Evolutionary conservation across 2,888 invertebrate genomes (phyloP), one percentile per base, ranked within the genome.

Genomic region (Diarsia brunnea): DNA sequence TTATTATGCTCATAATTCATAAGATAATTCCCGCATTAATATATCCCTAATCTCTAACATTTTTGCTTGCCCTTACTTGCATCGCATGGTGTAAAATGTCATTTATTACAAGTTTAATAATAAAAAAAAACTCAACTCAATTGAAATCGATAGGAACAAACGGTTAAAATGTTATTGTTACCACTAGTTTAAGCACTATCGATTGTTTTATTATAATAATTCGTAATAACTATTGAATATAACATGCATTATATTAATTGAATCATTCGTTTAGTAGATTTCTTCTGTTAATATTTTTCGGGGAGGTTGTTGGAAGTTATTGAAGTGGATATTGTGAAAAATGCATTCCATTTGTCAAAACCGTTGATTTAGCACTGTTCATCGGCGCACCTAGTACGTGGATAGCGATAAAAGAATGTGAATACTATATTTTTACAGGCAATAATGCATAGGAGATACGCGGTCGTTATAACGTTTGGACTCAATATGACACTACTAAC

Each of bases 181-280:
- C 96, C 96, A 96, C 93, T 96, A 96, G 96, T 93, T 91, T 96
- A 95, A 95, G 96, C 91, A 90, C 92, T 93, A 91, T 94, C 93
- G 90, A 92, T 95, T 94, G 94, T 95, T 95, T 94, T 87, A 77
- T 87, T 84, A 65, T 92, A 89, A 68, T 92, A 89, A 93, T 90
- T 92, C 90, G 87, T 91, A 89, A 81, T 78, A 78, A 76, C 81
- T 87, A 86, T 88, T 87, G 86, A 88, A 86, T 89, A 83, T 86
- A 88, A 88, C 87, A 87, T 83, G 87, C 89, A 91, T 91, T 91
- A 90, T 93, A 93, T 86, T 86, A 88, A 85, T 87, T 87, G 79
- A 85, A 87, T 86, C 92, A 92, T 92, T 94, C 72, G 78, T 84
- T 84, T 83, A 65, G 77, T 85, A 83, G 81, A 76, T 83, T 88